Base-by-base conservation (phyloP, 1,140 invertebrate species). In the Solenopsis invicta region DNA sequence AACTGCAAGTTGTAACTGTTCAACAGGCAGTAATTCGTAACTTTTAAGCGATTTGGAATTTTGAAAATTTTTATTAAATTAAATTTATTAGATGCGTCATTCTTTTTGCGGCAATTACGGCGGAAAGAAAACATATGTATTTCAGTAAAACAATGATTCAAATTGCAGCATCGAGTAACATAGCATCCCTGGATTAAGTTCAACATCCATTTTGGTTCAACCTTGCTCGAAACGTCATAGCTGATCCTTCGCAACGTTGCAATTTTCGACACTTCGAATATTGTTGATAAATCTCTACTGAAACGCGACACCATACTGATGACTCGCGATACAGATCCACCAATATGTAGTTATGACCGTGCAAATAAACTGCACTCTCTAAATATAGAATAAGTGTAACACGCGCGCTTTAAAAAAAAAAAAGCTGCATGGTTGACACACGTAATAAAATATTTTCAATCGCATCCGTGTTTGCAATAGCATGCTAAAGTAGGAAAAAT, bases 191-290 rank as follows among this genome's bases (percentile, higher is more conserved):
- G 37, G n/a, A 69, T 37, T 48, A 69, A 50, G 8, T 52, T 50
- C 24, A 29, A 50, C 50, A 88, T 84, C 67, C 88, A 87, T 90
- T 93, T 93, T 54, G 61, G 67, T 88, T 92, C 76, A 59, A 29
- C 45, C 66, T 37, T 50, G 61, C 16, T 4, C 0, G 21, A 76
- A 75, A 87, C 12, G 29, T 81, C 54, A 72, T 37, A 64, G 5
- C 21, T 72, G 18, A 81, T 81, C 50, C 67, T 59, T 16, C 1
- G 52, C n/a, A 21, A 3, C 18, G 18, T 16, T 9, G 6, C 5
- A 74, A 24, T 56, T 13, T 61, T 71, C n/a, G 16, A 21, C 54
- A 37, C 54, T 48, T 41, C 41, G 16, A 29, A 18, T 48, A 34
- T 50, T 37, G 50, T 12, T 16, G 59, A 54, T 85, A 88, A 89